Conservation (phyloP, 1,140 invertebrate genomes). For the Agrilus planipennis region DNA sequence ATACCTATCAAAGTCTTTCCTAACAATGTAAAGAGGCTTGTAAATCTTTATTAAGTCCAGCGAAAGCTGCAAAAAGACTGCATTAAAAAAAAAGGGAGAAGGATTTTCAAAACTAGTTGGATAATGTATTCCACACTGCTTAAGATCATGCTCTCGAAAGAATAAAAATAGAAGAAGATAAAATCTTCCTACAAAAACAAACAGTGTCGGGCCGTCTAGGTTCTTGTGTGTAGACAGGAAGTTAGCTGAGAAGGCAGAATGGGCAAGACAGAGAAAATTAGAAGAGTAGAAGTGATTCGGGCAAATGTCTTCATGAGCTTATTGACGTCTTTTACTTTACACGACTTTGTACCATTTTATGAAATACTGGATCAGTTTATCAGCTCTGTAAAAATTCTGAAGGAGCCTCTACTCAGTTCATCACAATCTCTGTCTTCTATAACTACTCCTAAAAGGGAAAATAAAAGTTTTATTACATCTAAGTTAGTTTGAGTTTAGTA, state of each 20-base stretch:
- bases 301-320: too few species aligned
- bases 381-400: too few species aligned
- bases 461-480: too few species aligned
- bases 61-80: slow-evolving; percentile 22
- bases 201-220: slow-evolving; percentile 16
- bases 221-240: slow-evolving; percentile 22
- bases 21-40: slow-evolving; percentile 23
- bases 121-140: slow-evolving; percentile 21
- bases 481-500: too few species aligned
- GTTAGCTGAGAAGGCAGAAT: slow-evolving; percentile 18
- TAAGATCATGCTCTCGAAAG: slow-evolving; percentile 16
- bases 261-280: slow-evolving; percentile 8
- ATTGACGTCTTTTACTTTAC: too few species aligned
- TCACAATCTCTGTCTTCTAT: too few species aligned
- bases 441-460: too few species aligned
- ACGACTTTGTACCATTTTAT: too few species aligned
- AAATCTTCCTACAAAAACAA: slow-evolving; percentile 21
- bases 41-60: slow-evolving; percentile 18
- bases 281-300: slow-evolving; percentile 12
- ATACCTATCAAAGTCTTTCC: slow-evolving; percentile 19
- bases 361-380: too few species aligned
- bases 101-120: slow-evolving; percentile 14
- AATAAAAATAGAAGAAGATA: slow-evolving; percentile 24
- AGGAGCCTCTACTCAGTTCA: too few species aligned
- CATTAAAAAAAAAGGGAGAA: slow-evolving; percentile 13